Percentiles rank a stretch among this genome's conserved stretches.
These are phyloP conservation scores for Drosophila prolongata DNA, from an alignment of 2,888 invertebrate species.

Conservation along the genomic window DNA sequence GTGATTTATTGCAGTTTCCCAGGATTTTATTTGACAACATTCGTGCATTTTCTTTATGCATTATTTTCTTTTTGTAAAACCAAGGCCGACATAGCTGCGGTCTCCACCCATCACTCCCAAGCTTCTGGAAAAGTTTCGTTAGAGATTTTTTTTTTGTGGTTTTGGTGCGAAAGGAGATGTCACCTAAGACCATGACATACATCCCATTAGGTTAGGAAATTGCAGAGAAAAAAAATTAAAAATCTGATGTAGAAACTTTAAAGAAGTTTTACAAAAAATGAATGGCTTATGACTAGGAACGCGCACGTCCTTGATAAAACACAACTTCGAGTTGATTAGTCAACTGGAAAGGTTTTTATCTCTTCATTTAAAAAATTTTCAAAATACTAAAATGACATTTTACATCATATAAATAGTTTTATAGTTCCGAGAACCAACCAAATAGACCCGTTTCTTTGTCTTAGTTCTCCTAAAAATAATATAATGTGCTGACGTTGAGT, in stretches of 20 bases:
- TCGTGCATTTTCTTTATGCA: constrained; percentile 46
- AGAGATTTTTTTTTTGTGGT: constrained; percentile 20
- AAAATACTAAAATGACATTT: no score
- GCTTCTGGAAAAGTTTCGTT: constrained; percentile 28
- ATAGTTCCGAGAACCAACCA: no score
- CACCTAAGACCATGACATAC: constrained; percentile 29
- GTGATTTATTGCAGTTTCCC: constrained; percentile 78
- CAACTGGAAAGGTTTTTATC: background rate
- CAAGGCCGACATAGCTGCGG: constrained; percentile 10
- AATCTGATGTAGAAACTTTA: constrained; percentile 27
- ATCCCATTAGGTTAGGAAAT: constrained; percentile 44
- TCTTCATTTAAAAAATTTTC: background rate
- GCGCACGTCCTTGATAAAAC: background rate
- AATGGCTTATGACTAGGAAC: constrained; percentile 7
- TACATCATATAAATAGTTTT: no score
- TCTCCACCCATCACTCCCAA: constrained; percentile 6
- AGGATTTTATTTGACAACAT: constrained; percentile 76
- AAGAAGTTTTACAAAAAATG: constrained; percentile 15
- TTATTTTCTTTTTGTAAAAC: constrained; percentile 6
- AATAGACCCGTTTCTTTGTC: no score
- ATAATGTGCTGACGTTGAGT: no score
- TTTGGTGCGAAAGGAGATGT: constrained; percentile 7
- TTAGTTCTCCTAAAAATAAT: no score
- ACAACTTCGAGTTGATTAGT: background rate
- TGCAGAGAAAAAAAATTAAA: constrained; percentile 22